These are phyloP conservation scores for Daboia siamensis DNA, from an alignment of 2,113 vertebrate species.

Conservation along the genomic window DNA sequence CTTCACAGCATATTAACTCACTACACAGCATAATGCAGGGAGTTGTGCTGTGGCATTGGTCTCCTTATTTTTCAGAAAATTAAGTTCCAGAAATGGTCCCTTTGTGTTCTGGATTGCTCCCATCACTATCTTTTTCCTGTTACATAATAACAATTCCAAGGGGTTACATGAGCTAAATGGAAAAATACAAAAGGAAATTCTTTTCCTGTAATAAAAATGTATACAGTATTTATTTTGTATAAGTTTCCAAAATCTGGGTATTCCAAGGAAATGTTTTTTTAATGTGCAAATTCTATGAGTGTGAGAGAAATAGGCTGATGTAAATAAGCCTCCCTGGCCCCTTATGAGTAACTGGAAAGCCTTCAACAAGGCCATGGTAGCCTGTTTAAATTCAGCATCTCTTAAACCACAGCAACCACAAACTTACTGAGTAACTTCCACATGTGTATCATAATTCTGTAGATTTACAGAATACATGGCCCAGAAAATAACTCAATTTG, in stretches of 20 bases:
- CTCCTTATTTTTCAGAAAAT: not conserved
- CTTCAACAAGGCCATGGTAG: not conserved
- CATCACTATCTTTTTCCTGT: too few relatives aligned
- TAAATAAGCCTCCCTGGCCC: not conserved
- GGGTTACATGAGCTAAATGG: not conserved
- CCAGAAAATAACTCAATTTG: not conserved
- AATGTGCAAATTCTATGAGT: not conserved
- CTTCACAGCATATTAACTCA: not conserved
- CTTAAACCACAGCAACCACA: too few relatives aligned
- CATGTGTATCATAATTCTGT: not conserved
- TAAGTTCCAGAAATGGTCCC: not conserved
- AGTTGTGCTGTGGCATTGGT: not conserved
- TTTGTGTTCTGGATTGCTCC: too few relatives aligned
- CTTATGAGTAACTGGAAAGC: not conserved
- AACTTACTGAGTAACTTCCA: not conserved
- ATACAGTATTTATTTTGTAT: not conserved
- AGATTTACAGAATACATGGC: too few relatives aligned
- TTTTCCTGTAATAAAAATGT: not conserved
- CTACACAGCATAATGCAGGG: not conserved
- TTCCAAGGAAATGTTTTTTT: not conserved
- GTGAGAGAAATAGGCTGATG: not conserved
- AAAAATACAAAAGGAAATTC: not conserved
- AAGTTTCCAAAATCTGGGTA: not conserved
- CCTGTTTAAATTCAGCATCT: not conserved
- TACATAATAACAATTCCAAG: not conserved